Conservation (phyloP, 2,797 vertebrate genomes). For the Erethizon dorsatum region DNA sequence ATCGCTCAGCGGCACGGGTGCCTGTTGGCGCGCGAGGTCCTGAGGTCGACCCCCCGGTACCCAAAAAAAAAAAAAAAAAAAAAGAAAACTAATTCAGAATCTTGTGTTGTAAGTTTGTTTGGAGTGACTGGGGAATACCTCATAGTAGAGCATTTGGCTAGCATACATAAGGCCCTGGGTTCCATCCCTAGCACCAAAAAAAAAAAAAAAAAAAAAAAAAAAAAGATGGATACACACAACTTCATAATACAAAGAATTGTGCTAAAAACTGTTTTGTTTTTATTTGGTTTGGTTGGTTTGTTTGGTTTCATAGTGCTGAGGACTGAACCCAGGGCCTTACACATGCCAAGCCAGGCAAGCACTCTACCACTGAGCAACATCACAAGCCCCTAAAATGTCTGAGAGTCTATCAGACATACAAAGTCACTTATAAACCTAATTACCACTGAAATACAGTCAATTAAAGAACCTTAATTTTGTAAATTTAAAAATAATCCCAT, state of each 20-base stretch:
- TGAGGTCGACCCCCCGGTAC: too few species aligned
- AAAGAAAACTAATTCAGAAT: background rate
- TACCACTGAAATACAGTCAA: constrained; percentile 7
- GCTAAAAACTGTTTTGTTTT: background rate
- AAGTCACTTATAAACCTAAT: constrained; percentile 42
- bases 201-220: too few species aligned
- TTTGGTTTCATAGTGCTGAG: background rate
- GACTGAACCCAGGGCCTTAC: background rate
- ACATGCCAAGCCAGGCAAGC: background rate
- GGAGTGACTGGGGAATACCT: background rate
- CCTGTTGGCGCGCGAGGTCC: too few species aligned
- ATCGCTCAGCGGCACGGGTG: too few species aligned
- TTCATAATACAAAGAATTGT: background rate
- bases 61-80: too few species aligned
- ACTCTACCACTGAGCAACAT: background rate
- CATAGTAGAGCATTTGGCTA: background rate
- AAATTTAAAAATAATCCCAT: background rate
- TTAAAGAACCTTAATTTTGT: background rate
- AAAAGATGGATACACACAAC: constrained; percentile 1
- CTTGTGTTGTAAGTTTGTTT: background rate
- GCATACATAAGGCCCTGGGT: background rate
- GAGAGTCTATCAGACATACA: background rate
- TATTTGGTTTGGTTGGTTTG: background rate
- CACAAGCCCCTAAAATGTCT: background rate
- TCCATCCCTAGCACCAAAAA: background rate